These are phyloP conservation scores for Fundulus diaphanus DNA, from an alignment of 2,797 vertebrate genomes.

Conservation along the genomic window DNA sequence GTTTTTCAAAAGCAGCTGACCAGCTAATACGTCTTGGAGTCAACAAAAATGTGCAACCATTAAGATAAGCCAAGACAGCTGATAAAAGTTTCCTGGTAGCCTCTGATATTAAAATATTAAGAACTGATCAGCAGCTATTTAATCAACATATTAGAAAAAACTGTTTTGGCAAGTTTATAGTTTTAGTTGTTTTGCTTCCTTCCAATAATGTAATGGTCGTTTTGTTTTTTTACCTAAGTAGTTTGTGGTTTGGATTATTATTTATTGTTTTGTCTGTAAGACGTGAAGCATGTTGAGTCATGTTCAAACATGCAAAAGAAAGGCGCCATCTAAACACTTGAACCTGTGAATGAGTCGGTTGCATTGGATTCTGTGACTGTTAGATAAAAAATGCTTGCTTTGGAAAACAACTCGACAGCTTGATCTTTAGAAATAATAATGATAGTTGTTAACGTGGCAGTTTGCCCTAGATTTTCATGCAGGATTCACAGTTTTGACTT, in stretches of 20 bases:
- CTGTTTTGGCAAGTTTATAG: neutral
- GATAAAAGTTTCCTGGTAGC: neutral
- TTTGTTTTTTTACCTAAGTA: neutral
- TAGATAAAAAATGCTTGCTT: neutral
- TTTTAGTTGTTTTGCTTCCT: neutral
- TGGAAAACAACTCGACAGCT: slow-evolving; percentile 4
- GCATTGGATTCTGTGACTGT: slow-evolving; percentile 17
- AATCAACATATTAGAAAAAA: neutral
- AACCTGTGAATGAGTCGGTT: slow-evolving; percentile 21
- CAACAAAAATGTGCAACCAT: neutral
- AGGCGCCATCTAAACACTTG: neutral
- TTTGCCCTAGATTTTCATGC: slow-evolving; percentile 27
- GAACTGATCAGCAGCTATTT: neutral
- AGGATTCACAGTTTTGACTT: slow-evolving; percentile 18
- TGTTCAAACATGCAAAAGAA: neutral
- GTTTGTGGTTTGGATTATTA: neutral
- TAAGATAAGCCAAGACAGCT: slow-evolving; percentile 5
- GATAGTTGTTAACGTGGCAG: slow-evolving; percentile 3
- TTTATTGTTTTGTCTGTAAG: neutral
- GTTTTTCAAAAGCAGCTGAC: neutral
- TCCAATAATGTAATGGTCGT: neutral
- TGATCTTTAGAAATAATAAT: slow-evolving; percentile 21
- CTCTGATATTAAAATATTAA: neutral
- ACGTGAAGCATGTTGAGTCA: neutral
- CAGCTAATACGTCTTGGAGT: neutral